Evolutionary conservation across 2,113 vertebrate species (phyloP), one percentile per base, ranked within the genome.

Genomic region (Scomber japonicus): DNA sequence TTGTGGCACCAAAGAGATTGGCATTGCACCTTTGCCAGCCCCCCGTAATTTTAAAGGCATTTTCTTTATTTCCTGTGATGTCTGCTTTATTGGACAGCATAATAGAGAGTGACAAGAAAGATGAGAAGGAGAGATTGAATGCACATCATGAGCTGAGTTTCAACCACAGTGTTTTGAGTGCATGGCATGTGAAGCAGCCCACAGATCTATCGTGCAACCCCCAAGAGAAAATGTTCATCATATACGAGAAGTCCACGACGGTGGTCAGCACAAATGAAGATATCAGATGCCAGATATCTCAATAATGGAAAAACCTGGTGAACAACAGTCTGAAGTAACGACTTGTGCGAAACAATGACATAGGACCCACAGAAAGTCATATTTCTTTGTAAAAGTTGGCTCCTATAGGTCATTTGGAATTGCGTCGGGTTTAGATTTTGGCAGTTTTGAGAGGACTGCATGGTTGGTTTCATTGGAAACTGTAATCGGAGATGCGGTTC

Each of bases 251-350:
- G 72, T 30, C 54, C 69, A 65, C 55, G 74, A 57, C 56, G 16
- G 65, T 60, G 59, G 77, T 85, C 45, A 83, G 71, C 72, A 81
- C 73, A 78, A 77, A 84, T 80, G 65, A 89, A 82, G 70, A 71
- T 82, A 88, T 88, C 84, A 84, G 74, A 85, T 68, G 65, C 75
- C 73, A 79, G 60, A 78, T 72, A 74, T 71, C 61, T 71, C 62
- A 40, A 35, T 88, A 74, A 91, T 91, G 87, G 85, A 85, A 91
- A 90, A 88, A 85, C 78, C 82, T 76, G 61, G 17, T 76, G 71
- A 78, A 79, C 69, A 70, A 69, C 5, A 60, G 60, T 75, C 64
- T 81, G 60, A 78, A 73, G 71, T 75, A 75, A 87, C 55, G 50
- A 54, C 61, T 71, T 82, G 63, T 70, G 61, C 74, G 60, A 86